These are phyloP conservation scores for Apodemus speciosus DNA, from an alignment of 2,113 vertebrate genomes.

Conservation along the genomic window DNA sequence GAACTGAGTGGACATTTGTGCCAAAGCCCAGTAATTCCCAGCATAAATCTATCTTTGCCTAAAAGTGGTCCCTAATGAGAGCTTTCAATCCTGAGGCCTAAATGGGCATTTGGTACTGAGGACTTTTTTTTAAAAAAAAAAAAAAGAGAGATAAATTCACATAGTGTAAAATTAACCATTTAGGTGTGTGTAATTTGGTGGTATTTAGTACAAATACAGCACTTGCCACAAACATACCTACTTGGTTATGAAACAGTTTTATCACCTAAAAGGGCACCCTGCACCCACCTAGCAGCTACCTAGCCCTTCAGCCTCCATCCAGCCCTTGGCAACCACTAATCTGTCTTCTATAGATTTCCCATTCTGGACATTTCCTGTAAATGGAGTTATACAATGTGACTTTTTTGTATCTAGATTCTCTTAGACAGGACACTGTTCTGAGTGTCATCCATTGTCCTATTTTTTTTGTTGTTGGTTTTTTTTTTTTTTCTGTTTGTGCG, in stretches of 20 bases:
- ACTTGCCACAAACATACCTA: neutral
- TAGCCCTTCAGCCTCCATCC: neutral
- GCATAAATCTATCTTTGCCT: neutral
- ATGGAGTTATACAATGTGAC: neutral
- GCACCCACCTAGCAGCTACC: neutral
- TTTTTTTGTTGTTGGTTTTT: neutral
- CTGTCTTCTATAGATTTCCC: slow-evolving; percentile 22
- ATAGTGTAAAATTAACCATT: slow-evolving; percentile 5
- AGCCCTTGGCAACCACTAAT: neutral
- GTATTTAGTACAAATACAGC: neutral
- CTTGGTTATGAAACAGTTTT: neutral
- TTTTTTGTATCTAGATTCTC: slow-evolving; percentile 10
- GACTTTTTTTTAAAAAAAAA: neutral
- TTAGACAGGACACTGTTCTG: neutral
- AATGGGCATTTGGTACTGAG: neutral
- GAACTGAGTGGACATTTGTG: neutral
- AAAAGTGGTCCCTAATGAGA: neutral
- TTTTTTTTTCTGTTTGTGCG: neutral
- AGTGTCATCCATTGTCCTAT: neutral
- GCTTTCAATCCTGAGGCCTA: neutral
- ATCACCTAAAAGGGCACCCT: slow-evolving; percentile 4
- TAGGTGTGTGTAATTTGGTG: neutral
- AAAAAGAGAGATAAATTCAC: neutral
- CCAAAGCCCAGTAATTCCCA: neutral
- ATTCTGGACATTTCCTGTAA: slow-evolving; percentile 2